Conservation (phyloP, 2,888 invertebrate species). For the Villa cingulata region DNA sequence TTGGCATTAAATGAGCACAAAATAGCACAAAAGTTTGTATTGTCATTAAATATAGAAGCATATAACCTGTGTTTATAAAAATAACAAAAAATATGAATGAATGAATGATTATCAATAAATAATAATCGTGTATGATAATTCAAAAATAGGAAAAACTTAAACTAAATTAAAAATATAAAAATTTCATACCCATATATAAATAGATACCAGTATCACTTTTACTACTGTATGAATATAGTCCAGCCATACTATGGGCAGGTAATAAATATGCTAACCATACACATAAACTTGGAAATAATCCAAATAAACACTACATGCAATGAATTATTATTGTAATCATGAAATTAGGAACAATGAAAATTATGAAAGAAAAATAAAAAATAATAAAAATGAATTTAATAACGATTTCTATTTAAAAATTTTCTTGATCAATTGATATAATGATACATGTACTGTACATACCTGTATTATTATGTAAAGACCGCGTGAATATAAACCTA, state of each 20-base stretch:
- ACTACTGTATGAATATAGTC: constrained; percentile 56
- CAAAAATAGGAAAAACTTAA: too few species aligned
- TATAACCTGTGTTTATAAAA: constrained; percentile 56
- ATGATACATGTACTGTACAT: constrained; percentile 20
- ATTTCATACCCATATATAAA: constrained; percentile 47
- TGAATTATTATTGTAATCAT: too few species aligned
- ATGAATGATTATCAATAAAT: too few species aligned
- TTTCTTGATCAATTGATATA: too few species aligned
- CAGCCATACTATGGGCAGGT: constrained; percentile 82
- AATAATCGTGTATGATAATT: too few species aligned
- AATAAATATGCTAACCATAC: constrained; percentile 74
- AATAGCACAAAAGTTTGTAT: constrained; percentile 55
- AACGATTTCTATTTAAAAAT: too few species aligned
- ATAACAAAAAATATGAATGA: constrained; percentile 9
- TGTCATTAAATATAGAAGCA: constrained; percentile 54
- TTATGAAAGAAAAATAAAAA: too few species aligned
- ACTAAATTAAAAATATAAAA: too few species aligned
- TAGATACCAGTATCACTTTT: constrained; percentile 56
- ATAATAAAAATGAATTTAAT: too few species aligned
- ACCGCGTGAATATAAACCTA: constrained; percentile 65
- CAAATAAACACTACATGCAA: constrained; percentile 58
- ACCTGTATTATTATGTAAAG: constrained; percentile 72
- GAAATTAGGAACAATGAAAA: too few species aligned
- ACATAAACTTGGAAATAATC: constrained; percentile 61
- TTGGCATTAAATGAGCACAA: constrained; percentile 51